These are phyloP conservation scores for Thamnophis elegans DNA, from an alignment of 2,797 vertebrate species.

Conservation along the genomic window DNA sequence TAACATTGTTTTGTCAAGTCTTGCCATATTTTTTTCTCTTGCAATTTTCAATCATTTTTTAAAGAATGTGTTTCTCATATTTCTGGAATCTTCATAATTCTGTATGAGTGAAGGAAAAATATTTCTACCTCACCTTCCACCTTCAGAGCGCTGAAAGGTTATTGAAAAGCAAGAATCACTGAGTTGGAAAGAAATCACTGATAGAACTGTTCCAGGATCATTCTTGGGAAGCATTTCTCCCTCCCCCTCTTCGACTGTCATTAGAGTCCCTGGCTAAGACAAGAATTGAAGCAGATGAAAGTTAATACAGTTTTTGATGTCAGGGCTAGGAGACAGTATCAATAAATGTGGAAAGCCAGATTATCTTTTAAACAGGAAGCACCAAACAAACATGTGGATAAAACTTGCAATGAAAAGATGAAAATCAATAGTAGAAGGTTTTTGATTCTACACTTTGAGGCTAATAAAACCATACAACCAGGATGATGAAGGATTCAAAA, in stretches of 20 bases:
- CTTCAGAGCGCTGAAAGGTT: conserved; percentile 2
- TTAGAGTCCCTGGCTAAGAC: not conserved
- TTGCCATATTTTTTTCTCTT: not conserved
- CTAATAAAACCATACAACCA: conserved; percentile 26
- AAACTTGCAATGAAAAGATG: not conserved
- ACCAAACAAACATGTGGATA: conserved; percentile 17
- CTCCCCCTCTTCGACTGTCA: not conserved
- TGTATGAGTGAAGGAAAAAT: not conserved
- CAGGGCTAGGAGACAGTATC: conserved; percentile 8
- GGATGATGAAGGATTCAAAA: conserved; percentile 4
- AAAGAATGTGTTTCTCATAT: not conserved
- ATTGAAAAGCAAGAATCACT: conserved; percentile 20
- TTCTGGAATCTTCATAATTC: not conserved
- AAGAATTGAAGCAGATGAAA: not conserved
- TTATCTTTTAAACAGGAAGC: conserved; percentile 11
- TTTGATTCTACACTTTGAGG: conserved; percentile 16
- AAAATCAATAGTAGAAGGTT: conserved; percentile 29
- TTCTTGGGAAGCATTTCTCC: not conserved
- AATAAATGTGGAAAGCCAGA: not conserved
- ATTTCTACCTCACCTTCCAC: not conserved
- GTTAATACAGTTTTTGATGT: conserved; percentile 20
- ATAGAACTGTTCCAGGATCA: not conserved
- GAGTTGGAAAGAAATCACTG: conserved; percentile 12
- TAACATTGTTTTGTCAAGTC: not conserved
- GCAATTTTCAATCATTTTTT: not conserved